Evolutionary conservation across 1,140 invertebrate species (phyloP).

Genomic region (Brachionus angularis): DNA sequence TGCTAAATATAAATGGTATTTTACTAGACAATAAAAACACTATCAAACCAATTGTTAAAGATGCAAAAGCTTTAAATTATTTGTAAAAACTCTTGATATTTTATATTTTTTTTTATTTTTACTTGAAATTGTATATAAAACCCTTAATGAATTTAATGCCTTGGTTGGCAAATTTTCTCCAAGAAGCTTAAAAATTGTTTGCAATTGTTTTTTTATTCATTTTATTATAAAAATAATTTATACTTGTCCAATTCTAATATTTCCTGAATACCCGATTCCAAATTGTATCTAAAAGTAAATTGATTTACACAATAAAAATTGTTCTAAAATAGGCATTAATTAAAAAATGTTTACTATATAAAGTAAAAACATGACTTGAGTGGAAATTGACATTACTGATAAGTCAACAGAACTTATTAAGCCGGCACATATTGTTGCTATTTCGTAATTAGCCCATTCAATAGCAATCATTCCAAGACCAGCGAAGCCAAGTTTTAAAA

Average conservation of each 20-base stretch:
- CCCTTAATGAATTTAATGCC: constrained; percentile 11
- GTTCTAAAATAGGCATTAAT: too few species aligned
- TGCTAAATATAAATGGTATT: constrained; percentile 12
- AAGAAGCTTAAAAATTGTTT: constrained; percentile 10
- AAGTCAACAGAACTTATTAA: background rate
- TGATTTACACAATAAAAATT: background rate
- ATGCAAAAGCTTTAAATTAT: background rate
- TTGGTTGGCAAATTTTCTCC: constrained; percentile 10
- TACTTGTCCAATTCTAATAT: constrained; percentile 28
- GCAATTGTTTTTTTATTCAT: too few species aligned
- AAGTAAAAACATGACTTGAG: constrained; percentile 8
- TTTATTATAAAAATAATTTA: background rate
- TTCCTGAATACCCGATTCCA: constrained; percentile 17
- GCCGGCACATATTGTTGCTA: constrained; percentile 4
- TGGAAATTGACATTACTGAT: constrained; percentile 8
- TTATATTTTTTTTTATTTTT: background rate
- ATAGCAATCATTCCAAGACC: constrained; percentile 26
- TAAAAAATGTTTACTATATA: background rate
- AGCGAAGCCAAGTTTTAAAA: constrained; percentile 9
- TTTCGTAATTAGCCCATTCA: constrained; percentile 41
- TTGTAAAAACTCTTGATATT: background rate
- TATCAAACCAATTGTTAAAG: background rate
- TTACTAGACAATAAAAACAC: background rate
- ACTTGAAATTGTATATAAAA: constrained; percentile 12
- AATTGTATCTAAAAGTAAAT: background rate